Evolutionary conservation across 2,797 vertebrate species (phyloP).

Genomic region (Sitta carolinensis): DNA sequence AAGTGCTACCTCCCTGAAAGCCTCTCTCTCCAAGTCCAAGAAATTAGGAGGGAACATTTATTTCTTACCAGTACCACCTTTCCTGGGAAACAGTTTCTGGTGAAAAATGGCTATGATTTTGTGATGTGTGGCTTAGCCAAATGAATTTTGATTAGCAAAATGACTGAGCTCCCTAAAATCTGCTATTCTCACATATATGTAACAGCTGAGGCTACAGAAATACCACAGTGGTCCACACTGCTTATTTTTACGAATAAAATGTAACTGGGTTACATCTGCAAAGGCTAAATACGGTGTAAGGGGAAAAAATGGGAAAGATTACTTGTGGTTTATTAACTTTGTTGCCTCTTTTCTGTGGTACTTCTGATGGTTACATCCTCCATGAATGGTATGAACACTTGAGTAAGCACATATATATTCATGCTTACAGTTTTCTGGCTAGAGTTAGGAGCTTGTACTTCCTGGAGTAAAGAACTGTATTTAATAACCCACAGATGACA

Average conservation of each 20-base stretch:
- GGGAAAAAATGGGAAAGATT: not conserved
- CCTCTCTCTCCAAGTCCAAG: not conserved
- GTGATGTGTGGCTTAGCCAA: not conserved
- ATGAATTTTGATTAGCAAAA: not conserved
- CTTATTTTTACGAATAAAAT: not conserved
- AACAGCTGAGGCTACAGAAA: not conserved
- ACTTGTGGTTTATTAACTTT: not conserved
- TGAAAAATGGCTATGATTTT: not conserved
- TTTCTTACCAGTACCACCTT: not conserved
- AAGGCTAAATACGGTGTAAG: not conserved
- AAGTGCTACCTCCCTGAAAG: not conserved
- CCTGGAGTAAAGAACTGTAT: not conserved
- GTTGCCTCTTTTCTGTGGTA: not conserved
- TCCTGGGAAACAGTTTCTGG: not conserved
- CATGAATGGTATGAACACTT: not conserved
- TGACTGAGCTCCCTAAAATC: not conserved
- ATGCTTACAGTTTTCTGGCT: not conserved
- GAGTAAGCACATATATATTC: not conserved
- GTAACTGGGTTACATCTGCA: not conserved
- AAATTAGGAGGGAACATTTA: not conserved
- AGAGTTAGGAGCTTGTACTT: not conserved
- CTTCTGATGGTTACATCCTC: not conserved
- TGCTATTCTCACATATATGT: not conserved
- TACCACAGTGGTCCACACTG: not conserved
- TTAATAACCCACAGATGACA: not conserved